phyloP scores from a whole-genome alignment of 1,140 invertebrate genomes.

The Scaptomyza montana region DNA sequence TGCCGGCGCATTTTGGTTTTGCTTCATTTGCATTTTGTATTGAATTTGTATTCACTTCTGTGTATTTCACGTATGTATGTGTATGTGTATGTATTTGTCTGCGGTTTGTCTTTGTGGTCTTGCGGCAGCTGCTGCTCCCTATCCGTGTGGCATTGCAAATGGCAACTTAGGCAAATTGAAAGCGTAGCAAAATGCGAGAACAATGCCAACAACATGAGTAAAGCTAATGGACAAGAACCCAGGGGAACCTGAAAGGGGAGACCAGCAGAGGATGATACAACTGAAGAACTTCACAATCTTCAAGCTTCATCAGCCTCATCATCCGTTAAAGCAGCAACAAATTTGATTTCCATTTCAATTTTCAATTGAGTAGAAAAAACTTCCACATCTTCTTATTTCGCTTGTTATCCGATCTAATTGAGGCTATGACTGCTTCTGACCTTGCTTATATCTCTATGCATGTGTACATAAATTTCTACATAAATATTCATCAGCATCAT shows the following conservation, averaged over 20 bases:
- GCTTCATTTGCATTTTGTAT: conserved; percentile 78
- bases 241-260: neutral
- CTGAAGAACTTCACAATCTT: neutral
- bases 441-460: conserved; percentile 14
- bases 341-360: conserved; percentile 44
- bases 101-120: conserved; percentile 38
- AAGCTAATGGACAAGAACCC: conserved; percentile 26
- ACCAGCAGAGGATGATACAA: conserved; percentile 3
- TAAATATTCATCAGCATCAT: conserved; percentile 29
- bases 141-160: conserved; percentile 30
- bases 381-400: conserved; percentile 7
- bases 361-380: conserved; percentile 32
- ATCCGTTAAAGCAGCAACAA: conserved; percentile 14
- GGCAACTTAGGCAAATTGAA: conserved; percentile 80
- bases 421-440: conserved; percentile 28
- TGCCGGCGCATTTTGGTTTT: conserved; percentile 54
- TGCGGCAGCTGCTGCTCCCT: conserved; percentile 60
- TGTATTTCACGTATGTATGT: neutral
- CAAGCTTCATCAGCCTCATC: neutral
- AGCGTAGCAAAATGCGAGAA: conserved; percentile 52
- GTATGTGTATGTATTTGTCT: conserved; percentile 38
- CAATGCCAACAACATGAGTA: neutral
- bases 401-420: conserved; percentile 36
- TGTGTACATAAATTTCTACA: neutral
- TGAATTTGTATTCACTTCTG: conserved; percentile 60